These are phyloP conservation scores for Sarcophaga subvicina DNA, from an alignment of 2,888 invertebrate genomes.

Conservation along the genomic window DNA sequence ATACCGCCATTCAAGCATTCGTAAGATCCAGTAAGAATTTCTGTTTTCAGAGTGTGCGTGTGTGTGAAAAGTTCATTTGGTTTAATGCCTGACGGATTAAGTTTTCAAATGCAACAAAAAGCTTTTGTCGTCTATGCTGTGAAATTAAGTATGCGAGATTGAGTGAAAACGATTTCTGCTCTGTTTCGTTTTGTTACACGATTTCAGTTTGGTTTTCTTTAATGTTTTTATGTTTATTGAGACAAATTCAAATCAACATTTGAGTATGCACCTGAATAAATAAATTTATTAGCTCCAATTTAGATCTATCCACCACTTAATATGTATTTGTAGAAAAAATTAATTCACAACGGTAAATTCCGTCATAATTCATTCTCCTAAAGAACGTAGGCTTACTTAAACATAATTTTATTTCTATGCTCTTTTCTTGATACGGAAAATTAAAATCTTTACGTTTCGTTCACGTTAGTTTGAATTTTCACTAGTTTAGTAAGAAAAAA, in stretches of 20 bases:
- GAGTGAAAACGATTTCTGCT: conserved; percentile 40
- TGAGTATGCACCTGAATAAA: too few relatives aligned
- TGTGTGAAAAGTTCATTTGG: background rate
- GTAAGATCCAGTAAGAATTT: background rate
- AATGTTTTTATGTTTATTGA: background rate
- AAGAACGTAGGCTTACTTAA: too few relatives aligned
- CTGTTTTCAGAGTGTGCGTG: background rate
- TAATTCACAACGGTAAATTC: too few relatives aligned
- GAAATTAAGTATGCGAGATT: conserved; percentile 31
- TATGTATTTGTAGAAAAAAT: background rate
- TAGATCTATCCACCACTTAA: background rate
- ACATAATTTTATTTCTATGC: too few relatives aligned
- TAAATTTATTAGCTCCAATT: too few relatives aligned
- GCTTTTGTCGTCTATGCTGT: background rate
- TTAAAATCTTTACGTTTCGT: too few relatives aligned
- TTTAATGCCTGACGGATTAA: conserved; percentile 21
- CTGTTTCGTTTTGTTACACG: background rate
- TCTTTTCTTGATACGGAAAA: too few relatives aligned
- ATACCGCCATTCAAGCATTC: background rate
- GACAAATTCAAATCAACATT: background rate
- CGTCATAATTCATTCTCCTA: too few relatives aligned
- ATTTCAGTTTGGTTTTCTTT: conserved; percentile 17
- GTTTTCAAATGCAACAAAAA: conserved; percentile 3
- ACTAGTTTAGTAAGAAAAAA: too few relatives aligned
- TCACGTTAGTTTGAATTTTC: too few relatives aligned